phyloP scores from a whole-genome alignment of 2,888 invertebrate genomes.

The Malachius bipustulatus region DNA sequence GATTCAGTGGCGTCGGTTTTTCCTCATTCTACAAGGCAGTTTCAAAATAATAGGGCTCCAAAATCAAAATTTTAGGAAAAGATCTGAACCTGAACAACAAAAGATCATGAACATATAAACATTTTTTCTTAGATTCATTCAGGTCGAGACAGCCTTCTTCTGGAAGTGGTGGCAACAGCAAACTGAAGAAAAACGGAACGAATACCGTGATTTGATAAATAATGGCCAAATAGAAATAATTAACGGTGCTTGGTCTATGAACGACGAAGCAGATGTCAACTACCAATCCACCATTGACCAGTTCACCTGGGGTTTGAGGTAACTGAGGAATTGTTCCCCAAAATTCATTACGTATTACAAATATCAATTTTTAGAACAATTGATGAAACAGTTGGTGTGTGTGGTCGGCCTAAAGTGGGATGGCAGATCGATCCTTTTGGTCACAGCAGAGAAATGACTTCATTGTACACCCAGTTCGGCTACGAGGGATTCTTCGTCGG shows the following conservation, averaged over 20 bases:
- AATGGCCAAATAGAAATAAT: constrained; percentile 47
- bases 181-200: constrained; percentile 27
- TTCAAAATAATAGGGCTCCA: no score
- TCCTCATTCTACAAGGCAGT: no score
- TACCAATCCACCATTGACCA: constrained; percentile 60
- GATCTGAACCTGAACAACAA: no score
- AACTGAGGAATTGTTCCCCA: no score
- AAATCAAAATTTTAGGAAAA: no score
- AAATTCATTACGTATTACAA: background rate
- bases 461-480: constrained; percentile 63
- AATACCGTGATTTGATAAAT: constrained; percentile 46
- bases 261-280: constrained; percentile 52
- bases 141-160: constrained; percentile 77
- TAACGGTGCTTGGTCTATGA: constrained; percentile 48
- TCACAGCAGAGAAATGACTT: constrained; percentile 68
- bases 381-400: constrained; percentile 55
- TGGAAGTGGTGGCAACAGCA: constrained; percentile 41
- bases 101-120: no score
- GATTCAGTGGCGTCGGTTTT: no score
- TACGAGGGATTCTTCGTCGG: constrained; percentile 77
- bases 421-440: constrained; percentile 84
- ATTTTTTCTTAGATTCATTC: constrained; percentile 54
- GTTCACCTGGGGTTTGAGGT: constrained; percentile 54
- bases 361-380: constrained; percentile 38
- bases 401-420: constrained; percentile 59